Evolutionary conservation across 1,140 invertebrate species (phyloP).

Genomic region (Drosophila ficusphila): DNA sequence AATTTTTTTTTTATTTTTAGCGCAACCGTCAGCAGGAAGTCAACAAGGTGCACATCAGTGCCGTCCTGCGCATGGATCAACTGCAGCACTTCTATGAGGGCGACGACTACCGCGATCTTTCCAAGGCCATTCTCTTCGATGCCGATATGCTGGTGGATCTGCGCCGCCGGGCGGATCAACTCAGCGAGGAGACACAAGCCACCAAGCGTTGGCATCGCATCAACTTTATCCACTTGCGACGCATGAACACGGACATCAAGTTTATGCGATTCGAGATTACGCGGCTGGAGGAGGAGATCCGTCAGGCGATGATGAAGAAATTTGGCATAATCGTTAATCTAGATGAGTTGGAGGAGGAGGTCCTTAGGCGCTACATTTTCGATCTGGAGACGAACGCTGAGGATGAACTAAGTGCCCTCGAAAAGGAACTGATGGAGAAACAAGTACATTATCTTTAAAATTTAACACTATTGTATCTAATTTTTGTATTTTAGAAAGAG

Average conservation of each 20-base stretch:
- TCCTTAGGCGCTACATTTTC: constrained; percentile 85
- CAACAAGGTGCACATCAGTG: constrained; percentile 88
- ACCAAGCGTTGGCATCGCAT: constrained; percentile 86
- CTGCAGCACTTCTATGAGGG: constrained; percentile 86
- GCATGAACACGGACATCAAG: constrained; percentile 86
- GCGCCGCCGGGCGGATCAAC: constrained; percentile 87
- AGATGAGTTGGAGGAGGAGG: constrained; percentile 86
- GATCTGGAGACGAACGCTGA: constrained; percentile 85
- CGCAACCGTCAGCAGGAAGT: constrained; percentile 88
- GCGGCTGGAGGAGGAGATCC: constrained; percentile 85
- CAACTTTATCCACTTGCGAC: constrained; percentile 85
- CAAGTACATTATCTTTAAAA: constrained; percentile 38
- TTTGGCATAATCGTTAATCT: constrained; percentile 86
- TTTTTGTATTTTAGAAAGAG: constrained; percentile 53
- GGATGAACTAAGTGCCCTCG: constrained; percentile 84
- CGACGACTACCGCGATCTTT: constrained; percentile 85
- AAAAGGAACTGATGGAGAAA: constrained; percentile 64
- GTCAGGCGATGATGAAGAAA: constrained; percentile 85
- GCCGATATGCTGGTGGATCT: constrained; percentile 85
- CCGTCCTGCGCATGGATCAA: constrained; percentile 88
- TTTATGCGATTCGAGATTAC: constrained; percentile 86
- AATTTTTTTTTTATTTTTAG: constrained; percentile 74
- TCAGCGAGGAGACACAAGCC: constrained; percentile 87
- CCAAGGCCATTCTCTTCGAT: constrained; percentile 88
- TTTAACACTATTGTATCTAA: background rate